Evolutionary conservation across 2,113 vertebrate genomes (phyloP), one percentile per base, ranked within the genome.

Genomic region (Oncorhynchus tshawytscha): DNA sequence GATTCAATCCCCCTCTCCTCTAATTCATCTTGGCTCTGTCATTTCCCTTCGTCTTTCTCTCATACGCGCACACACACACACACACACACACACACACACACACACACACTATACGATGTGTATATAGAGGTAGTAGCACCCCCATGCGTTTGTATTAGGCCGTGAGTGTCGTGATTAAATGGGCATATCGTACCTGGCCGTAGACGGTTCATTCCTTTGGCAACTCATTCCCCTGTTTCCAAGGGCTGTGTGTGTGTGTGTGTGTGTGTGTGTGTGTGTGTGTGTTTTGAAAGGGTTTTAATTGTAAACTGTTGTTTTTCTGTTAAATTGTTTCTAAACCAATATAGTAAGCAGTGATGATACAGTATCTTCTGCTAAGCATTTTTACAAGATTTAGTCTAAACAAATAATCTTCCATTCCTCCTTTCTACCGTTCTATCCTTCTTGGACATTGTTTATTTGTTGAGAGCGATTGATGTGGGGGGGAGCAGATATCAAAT

Each of bases 61-160:
- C 45, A 51, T 15, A 74, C 72, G 8, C 62, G 64, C 20, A 64
- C 71, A 73, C 20, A n/a, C 78, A 27, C 71, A 25, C 75, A n/a
- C 79, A 73, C 20, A 64, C 71, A 73, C 20, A n/a, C 78, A 27
- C 71, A 25, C 75, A n/a, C 79, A 27, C 71, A 31, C 75, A 59
- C 73, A 54, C 74, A 5, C 39, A 6, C 8, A 2, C 39, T 45
- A 45, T 45, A 49, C 4, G 3, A 18, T 54, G 4, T 90, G 90
- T 90, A 88, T 24, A 89, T 91, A 89, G 84, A 85, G 39, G 39
- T 11, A 24, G 81, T 88, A 88, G 84, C 77, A 49, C 62, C 25
- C 78, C 70, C 78, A 76, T 75, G 57, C 78, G 82, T 84, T 80
- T 68, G 64, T 90, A 85, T 86, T 72, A 79, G 76, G 78, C 79